These are phyloP conservation scores for Sialis lutaria DNA, from an alignment of 2,888 invertebrate genomes.

Conservation along the genomic window DNA sequence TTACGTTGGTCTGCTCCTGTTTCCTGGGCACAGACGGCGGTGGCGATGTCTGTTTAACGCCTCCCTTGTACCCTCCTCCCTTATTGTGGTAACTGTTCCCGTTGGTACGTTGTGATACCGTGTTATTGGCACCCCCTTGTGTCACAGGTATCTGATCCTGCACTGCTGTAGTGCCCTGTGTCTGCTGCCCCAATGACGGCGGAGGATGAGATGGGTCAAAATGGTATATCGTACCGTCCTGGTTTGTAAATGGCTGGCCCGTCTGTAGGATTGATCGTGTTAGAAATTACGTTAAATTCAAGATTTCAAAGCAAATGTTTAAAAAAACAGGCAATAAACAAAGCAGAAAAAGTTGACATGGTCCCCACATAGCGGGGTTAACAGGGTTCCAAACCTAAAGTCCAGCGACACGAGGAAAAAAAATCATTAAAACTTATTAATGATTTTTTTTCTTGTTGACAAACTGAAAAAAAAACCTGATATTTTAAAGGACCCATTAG, in stretches of 20 bases:
- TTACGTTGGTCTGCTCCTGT: too few relatives aligned
- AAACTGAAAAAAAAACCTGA: too few relatives aligned
- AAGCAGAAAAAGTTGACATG: conserved; percentile 1
- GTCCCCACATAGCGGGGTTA: too few relatives aligned
- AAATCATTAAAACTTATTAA: too few relatives aligned
- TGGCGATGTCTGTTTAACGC: background rate
- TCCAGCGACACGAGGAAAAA: too few relatives aligned
- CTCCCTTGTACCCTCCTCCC: background rate
- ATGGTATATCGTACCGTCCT: conserved; percentile 60
- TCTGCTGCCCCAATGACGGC: conserved; percentile 13
- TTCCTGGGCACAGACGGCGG: too few relatives aligned
- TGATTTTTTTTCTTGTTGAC: too few relatives aligned
- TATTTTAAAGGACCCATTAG: too few relatives aligned
- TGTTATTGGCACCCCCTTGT: background rate
- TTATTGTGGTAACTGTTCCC: background rate
- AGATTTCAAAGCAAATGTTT: background rate
- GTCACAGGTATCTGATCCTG: too few relatives aligned
- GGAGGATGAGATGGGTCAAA: conserved; percentile 59
- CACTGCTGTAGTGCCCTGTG: too few relatives aligned
- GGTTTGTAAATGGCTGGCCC: conserved; percentile 55
- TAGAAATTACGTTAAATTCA: background rate
- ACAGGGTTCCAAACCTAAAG: too few relatives aligned
- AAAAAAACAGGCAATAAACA: conserved; percentile 1
- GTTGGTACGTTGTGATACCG: background rate
- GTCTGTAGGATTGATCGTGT: conserved; percentile 28